These are phyloP conservation scores for Drosophila formosana DNA, from an alignment of 2,888 invertebrate species.

Conservation along the genomic window DNA sequence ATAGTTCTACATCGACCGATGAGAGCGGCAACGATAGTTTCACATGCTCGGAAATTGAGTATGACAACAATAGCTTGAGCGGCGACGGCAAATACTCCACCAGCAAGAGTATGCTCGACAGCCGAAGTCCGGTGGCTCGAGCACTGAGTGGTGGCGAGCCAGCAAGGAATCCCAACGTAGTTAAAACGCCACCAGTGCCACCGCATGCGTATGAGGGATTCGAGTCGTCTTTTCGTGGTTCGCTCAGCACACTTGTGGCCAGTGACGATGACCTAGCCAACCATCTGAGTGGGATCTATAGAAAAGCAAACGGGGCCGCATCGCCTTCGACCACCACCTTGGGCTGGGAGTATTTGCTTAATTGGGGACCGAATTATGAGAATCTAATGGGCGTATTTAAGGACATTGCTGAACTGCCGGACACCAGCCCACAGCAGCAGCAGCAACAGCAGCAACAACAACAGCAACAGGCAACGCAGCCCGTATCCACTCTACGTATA, in stretches of 20 bases:
- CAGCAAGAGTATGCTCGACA: slow-evolving; percentile 87
- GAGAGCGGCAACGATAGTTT: slow-evolving; percentile 98
- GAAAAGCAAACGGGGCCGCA: slow-evolving; percentile 89
- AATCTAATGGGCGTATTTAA: slow-evolving; percentile 97
- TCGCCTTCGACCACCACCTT: slow-evolving; percentile 92
- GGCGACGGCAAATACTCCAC: slow-evolving; percentile 90
- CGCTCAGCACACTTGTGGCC: slow-evolving; percentile 96
- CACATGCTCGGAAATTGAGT: slow-evolving; percentile 99
- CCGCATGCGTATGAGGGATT: slow-evolving; percentile 95
- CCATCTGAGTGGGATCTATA: slow-evolving; percentile 92
- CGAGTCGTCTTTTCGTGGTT: slow-evolving; percentile 97
- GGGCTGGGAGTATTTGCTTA: slow-evolving; percentile 97
- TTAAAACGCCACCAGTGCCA: slow-evolving; percentile 89
- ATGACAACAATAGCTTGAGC: slow-evolving; percentile 94
- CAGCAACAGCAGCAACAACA: slow-evolving; percentile 90
- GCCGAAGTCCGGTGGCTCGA: slow-evolving; percentile 87
- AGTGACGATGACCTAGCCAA: slow-evolving; percentile 95
- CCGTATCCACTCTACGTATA: slow-evolving; percentile 88
- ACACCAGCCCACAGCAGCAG: slow-evolving; percentile 90
- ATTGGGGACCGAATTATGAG: slow-evolving; percentile 98
- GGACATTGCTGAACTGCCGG: slow-evolving; percentile 97
- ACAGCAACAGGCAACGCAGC: slow-evolving; percentile 88
- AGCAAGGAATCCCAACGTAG: slow-evolving; percentile 88
- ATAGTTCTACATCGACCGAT: slow-evolving; percentile 93
- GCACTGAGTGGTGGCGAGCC: slow-evolving; percentile 86